These are phyloP conservation scores for Anhinga rufa DNA, from an alignment of 2,113 vertebrate genomes.

Conservation along the genomic window DNA sequence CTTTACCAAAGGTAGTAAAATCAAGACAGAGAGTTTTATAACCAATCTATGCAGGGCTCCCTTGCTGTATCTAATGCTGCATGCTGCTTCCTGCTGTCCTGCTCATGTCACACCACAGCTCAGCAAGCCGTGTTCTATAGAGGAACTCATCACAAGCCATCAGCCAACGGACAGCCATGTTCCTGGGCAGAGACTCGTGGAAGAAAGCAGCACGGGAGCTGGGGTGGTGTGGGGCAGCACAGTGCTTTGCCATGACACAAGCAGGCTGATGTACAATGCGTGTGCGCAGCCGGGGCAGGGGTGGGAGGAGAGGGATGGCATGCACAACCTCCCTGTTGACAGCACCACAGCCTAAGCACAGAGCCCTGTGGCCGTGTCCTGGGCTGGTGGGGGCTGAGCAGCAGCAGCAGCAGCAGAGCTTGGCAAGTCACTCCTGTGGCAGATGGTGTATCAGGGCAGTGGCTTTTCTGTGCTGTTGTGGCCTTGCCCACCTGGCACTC, in stretches of 20 bases:
- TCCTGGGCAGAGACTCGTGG: rapidly evolving
- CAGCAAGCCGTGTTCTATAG: neutral
- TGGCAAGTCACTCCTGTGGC: neutral
- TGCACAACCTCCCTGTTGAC: neutral
- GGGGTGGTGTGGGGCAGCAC: neutral
- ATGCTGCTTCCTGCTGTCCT: neutral
- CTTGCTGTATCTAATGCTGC: neutral
- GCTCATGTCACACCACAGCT: neutral
- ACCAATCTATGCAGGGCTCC: neutral
- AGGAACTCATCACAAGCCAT: neutral
- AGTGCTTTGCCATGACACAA: neutral
- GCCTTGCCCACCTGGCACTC: neutral
- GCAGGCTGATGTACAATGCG: neutral
- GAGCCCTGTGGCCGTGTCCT: neutral
- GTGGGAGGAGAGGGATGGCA: neutral
- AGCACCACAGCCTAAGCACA: neutral
- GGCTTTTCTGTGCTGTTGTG: neutral
- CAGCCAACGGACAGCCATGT: neutral
- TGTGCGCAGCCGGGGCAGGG: neutral
- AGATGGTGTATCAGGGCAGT: neutral
- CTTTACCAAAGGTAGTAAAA: conserved; percentile 28
- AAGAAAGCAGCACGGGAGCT: neutral
- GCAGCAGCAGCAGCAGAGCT: neutral
- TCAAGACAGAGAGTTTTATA: neutral
- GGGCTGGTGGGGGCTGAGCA: neutral